phyloP scores from a whole-genome alignment of 2,113 vertebrate species.

The Nicator chloris region DNA sequence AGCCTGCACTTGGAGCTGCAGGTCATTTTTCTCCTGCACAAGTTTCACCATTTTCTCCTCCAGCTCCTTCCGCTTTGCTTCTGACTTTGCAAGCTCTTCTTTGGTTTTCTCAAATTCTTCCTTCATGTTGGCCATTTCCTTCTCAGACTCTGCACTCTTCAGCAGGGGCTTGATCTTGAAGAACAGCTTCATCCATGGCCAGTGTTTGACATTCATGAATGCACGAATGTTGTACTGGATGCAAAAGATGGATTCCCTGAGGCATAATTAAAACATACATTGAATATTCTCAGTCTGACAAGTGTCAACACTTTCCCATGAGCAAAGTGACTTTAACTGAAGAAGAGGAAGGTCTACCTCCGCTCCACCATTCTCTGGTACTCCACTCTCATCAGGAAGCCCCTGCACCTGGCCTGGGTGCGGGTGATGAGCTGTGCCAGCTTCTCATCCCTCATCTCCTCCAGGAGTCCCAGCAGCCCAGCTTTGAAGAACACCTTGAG shows the following conservation, averaged over 20 bases:
- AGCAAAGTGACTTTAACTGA: background rate
- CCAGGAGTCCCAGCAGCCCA: conserved; percentile 85
- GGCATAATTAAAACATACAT: background rate
- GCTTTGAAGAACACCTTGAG: conserved; percentile 93
- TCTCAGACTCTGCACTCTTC: conserved; percentile 36
- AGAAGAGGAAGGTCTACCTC: conserved; percentile 10
- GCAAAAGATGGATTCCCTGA: conserved; percentile 79
- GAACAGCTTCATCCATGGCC: conserved; percentile 83
- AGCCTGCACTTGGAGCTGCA: conserved; percentile 84
- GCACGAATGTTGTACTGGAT: conserved; percentile 85
- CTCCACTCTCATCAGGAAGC: conserved; percentile 82
- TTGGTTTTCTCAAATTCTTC: conserved; percentile 85
- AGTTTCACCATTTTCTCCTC: conserved; percentile 85
- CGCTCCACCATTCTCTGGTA: conserved; percentile 85
- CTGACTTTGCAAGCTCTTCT: conserved; percentile 81
- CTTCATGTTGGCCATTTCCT: conserved; percentile 73
- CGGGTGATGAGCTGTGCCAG: conserved; percentile 88
- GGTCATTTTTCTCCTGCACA: conserved; percentile 86
- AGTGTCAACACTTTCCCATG: no score
- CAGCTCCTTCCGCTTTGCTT: conserved; percentile 81
- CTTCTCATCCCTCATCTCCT: conserved; percentile 94
- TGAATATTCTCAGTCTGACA: background rate
- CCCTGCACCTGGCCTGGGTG: conserved; percentile 86
- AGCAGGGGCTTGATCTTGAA: conserved; percentile 88
- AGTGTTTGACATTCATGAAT: conserved; percentile 87